Conservation (phyloP, 2,888 invertebrate genomes). For the Tryphoninae sp. region DNA sequence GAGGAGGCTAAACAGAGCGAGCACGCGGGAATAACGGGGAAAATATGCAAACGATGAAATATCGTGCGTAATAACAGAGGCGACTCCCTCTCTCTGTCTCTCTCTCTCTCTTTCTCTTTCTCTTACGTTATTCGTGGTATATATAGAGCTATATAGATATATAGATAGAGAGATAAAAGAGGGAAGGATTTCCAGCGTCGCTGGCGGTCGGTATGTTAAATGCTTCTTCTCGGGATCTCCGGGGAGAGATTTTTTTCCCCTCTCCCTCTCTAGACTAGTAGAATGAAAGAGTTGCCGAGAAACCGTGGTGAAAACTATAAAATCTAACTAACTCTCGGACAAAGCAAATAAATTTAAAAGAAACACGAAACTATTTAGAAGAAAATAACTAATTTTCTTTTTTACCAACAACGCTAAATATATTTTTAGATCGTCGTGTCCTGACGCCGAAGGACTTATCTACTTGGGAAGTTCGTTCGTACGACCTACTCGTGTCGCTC, state of each 20-base stretch:
- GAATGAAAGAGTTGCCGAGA: slow-evolving; percentile 22
- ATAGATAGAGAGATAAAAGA: slow-evolving; percentile 23
- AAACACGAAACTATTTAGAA: background rate
- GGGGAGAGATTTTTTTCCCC: slow-evolving; percentile 36
- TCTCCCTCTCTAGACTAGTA: slow-evolving; percentile 12
- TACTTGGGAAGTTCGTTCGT: background rate
- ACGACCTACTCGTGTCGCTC: background rate
- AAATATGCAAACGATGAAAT: slow-evolving; percentile 62
- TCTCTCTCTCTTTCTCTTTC: background rate
- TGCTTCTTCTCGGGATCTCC: slow-evolving; percentile 50
- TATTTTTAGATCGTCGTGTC: background rate
- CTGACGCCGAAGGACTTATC: background rate
- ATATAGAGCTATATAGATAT: slow-evolving; percentile 18
- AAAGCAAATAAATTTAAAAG: background rate
- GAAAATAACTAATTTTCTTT: background rate
- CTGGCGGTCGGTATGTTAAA: slow-evolving; percentile 62
- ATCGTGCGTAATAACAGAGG: slow-evolving; percentile 68
- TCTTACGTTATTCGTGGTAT: slow-evolving; percentile 48
- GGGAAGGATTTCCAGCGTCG: slow-evolving; percentile 54
- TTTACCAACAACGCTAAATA: background rate
- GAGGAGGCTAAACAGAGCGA: slow-evolving; percentile 14
- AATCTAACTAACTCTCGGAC: slow-evolving; percentile 39
- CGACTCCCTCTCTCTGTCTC: slow-evolving; percentile 9
- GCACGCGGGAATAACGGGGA: slow-evolving; percentile 51
- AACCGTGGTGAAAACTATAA: slow-evolving; percentile 43